phyloP scores from a whole-genome alignment of 2,113 vertebrate genomes.

The Calidris pugnax region DNA sequence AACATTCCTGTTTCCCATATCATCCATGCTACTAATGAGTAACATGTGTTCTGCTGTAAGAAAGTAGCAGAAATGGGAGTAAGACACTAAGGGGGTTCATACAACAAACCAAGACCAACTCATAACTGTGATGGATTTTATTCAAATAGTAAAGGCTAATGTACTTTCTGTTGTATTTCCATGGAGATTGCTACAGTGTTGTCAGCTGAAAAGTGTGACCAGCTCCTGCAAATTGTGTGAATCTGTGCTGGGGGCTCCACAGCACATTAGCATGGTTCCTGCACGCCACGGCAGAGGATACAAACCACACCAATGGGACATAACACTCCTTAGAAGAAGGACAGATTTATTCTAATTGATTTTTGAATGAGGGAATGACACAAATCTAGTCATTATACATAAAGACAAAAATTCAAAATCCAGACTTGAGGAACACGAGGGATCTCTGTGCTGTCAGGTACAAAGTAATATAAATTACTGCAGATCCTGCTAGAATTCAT shows the following conservation, averaged over 20 bases:
- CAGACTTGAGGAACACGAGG: background rate
- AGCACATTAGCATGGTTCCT: background rate
- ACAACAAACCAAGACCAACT: slow-evolving; percentile 52
- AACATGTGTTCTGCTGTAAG: slow-evolving; percentile 63
- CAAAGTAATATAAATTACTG: slow-evolving; percentile 45
- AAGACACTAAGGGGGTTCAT: slow-evolving; percentile 42
- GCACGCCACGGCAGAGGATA: background rate
- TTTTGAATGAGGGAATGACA: slow-evolving; percentile 29
- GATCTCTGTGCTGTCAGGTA: slow-evolving; percentile 4
- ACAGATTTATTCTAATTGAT: background rate
- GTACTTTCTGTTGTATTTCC: slow-evolving; percentile 56
- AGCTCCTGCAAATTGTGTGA: slow-evolving; percentile 29
- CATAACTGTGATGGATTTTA: slow-evolving; percentile 43
- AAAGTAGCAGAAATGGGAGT: slow-evolving; percentile 53
- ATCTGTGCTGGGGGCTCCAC: background rate
- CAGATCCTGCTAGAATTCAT: background rate
- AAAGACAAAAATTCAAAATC: slow-evolving; percentile 33
- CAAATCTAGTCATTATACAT: background rate
- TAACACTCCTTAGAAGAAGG: background rate
- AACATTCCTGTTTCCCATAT: slow-evolving; percentile 65
- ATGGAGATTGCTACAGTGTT: slow-evolving; percentile 59
- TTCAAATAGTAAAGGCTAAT: slow-evolving; percentile 53
- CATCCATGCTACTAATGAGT: slow-evolving; percentile 66
- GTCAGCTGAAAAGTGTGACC: slow-evolving; percentile 59
- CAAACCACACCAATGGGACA: background rate